Evolutionary conservation across 2,797 vertebrate genomes (phyloP), one percentile per base, ranked within the genome.

Genomic region (Acanthurus lineatus): DNA sequence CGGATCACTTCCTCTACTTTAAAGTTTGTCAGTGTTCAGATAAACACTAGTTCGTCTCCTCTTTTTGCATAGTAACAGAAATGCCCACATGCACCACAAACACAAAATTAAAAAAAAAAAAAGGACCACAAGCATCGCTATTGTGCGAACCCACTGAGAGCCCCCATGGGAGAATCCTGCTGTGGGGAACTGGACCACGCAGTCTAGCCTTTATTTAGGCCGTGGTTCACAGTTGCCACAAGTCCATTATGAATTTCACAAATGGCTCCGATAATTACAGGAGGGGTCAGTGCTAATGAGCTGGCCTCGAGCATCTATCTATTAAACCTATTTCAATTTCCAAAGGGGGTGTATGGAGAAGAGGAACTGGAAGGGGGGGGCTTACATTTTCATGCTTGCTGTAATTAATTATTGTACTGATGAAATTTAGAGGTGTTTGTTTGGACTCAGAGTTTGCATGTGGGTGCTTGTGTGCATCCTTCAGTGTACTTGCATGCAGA

Each of bases 211-310:
- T 92, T 89, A 91, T 94, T 91, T 86, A 91, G 89, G 86, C 79
- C 88, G 88, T 83, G 92, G 88, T 92, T 94, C 91, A 89, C 89
- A 89, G 93, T 94, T 91, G 86, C 89, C 88, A 91, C 87, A 90
- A 93, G 90, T 94, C 93, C 92, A 94, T 96, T 95, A 94, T 92
- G 91, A 91, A 95, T 93, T 93, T 93, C 91, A 95, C 93, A 95
- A 96, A 96, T 96, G 94, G 94, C 94, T 95, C 92, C 82, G 88
- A 93, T 95, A 95, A 96, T 96, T 96, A 95, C 86, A 82, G 76
- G 79, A 94, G 86, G 91, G 94, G 94, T 96, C 95, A 94, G 79
- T 62, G 81, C 87, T 94, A 95, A 95, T 90, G 90, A 95, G 92
- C 75, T 78, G 89, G 90, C 92, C 91, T 89, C 59, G 87, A 91